Conservation (phyloP, 1,140 invertebrate species). For the Ceratina japonica region DNA sequence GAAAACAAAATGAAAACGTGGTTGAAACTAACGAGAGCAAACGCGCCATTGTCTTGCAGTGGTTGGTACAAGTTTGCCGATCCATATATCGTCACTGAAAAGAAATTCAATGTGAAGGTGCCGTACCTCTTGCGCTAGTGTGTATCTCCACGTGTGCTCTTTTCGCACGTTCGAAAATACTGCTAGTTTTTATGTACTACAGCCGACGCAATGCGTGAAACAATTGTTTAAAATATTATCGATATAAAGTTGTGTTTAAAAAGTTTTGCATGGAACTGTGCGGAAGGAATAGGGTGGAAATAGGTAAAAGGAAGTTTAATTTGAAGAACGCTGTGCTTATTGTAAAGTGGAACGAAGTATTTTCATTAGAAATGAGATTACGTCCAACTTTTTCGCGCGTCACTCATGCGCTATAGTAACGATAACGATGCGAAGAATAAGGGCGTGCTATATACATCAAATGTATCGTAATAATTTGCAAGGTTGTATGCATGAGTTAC, state of each 20-base stretch:
- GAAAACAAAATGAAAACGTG: conserved; percentile 63
- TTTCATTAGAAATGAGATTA: conserved; percentile 3
- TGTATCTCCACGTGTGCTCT: neutral
- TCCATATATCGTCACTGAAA: conserved; percentile 77
- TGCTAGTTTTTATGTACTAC: conserved; percentile 5
- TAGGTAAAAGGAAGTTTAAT: neutral
- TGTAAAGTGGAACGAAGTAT: neutral
- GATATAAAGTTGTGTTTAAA: neutral
- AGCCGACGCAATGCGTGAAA: neutral
- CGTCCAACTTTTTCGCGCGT: neutral
- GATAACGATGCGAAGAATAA: neutral
- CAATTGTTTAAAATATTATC: too few relatives aligned
- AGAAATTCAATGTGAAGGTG: conserved; percentile 63
- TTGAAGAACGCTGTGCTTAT: neutral
- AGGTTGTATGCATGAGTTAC: conserved; percentile 7
- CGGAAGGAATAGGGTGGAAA: neutral
- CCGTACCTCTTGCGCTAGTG: neutral
- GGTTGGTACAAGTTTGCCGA: conserved; percentile 73
- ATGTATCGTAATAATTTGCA: conserved; percentile 29
- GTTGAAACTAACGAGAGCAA: conserved; percentile 70
- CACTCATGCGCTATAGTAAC: neutral
- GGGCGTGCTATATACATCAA: conserved; percentile 25
- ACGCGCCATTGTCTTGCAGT: conserved; percentile 71
- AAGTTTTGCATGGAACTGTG: neutral
- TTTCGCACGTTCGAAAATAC: neutral